Evolutionary conservation across 1,140 invertebrate genomes (phyloP).

Genomic region (Papilio dardanus): DNA sequence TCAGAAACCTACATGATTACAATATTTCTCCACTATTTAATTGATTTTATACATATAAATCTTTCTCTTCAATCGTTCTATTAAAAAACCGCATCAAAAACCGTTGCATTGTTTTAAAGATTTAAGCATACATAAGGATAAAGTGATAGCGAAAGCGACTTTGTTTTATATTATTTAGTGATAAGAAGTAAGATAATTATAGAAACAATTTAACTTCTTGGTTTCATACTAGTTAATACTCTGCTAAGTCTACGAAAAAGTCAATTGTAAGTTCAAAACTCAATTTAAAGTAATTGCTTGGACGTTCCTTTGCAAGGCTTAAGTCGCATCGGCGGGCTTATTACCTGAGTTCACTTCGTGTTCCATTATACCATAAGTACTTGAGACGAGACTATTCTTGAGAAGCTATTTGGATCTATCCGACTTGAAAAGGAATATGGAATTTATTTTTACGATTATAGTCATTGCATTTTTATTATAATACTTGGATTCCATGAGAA

Average conservation of each 20-base stretch:
- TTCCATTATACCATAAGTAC: conserved; percentile 35
- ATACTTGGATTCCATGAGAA: background rate
- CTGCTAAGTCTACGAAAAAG: background rate
- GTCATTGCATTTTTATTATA: background rate
- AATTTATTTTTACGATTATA: conserved; percentile 1
- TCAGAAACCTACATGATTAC: too few relatives aligned
- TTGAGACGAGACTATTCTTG: conserved; percentile 14
- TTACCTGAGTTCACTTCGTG: conserved; percentile 20
- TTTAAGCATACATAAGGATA: too few relatives aligned
- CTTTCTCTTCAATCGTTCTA: too few relatives aligned
- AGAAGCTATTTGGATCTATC: background rate
- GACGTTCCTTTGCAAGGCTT: conserved; percentile 13
- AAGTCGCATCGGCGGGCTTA: conserved; percentile 17
- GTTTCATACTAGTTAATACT: too few relatives aligned
- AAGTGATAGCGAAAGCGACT: too few relatives aligned
- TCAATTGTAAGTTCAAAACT: conserved; percentile 16
- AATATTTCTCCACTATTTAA: too few relatives aligned
- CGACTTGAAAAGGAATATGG: conserved; percentile 16
- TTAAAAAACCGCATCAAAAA: too few relatives aligned
- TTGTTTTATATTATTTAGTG: too few relatives aligned
- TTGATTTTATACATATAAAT: too few relatives aligned
- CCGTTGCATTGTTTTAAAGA: too few relatives aligned
- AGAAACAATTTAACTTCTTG: too few relatives aligned
- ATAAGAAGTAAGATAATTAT: too few relatives aligned
- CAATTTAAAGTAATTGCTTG: conserved; percentile 29